Conservation (phyloP, 1,140 invertebrate genomes). For the Diuraphis noxia region DNA sequence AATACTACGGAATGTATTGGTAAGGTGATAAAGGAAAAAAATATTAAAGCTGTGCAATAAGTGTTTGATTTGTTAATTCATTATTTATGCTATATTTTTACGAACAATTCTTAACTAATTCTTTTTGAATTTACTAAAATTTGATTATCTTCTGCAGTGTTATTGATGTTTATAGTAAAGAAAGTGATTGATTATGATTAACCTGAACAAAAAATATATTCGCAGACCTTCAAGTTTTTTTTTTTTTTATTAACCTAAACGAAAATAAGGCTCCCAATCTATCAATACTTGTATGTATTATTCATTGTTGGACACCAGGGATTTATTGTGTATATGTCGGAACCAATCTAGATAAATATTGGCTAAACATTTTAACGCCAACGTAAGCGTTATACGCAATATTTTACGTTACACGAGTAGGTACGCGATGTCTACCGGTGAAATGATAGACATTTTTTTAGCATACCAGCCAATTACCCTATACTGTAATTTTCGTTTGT, state of each 20-base stretch:
- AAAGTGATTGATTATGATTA: constrained; percentile 14
- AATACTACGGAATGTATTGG: background rate
- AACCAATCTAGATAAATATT: background rate
- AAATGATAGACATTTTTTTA: background rate
- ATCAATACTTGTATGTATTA: constrained; percentile 19
- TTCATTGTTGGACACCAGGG: background rate
- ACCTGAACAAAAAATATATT: background rate
- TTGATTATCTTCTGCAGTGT: background rate
- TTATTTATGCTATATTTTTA: background rate
- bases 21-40: background rate
- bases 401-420: background rate
- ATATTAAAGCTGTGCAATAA: background rate
- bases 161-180: background rate
- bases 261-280: background rate
- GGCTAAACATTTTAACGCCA: background rate
- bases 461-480: background rate
- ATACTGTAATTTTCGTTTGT: background rate
- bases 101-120: background rate
- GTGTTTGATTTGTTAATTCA: background rate
- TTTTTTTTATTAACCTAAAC: background rate
- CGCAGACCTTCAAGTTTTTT: background rate
- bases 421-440: too few species aligned
- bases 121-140: background rate
- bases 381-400: background rate
- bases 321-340: background rate